Evolutionary conservation across 1,140 invertebrate species (phyloP).

Genomic region (Lepidostoma basale): DNA sequence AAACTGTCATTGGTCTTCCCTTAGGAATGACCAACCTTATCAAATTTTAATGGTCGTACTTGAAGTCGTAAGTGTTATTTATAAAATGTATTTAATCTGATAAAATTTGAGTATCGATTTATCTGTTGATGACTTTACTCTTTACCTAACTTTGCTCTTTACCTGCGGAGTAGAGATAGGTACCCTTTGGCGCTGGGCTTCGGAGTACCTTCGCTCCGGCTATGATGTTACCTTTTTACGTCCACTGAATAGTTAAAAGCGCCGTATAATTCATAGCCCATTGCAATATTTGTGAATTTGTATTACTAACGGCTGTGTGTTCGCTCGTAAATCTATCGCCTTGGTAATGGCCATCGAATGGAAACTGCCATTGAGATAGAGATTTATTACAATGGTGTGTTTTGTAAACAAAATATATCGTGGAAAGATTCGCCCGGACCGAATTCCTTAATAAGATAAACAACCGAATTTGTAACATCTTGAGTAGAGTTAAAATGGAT

Average conservation of each 20-base stretch:
- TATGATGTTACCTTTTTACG: conserved; percentile 20
- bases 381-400: conserved; percentile 44
- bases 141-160: no score
- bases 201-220: neutral
- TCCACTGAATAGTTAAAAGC: conserved; percentile 24
- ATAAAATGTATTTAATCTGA: no score
- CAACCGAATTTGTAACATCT: conserved; percentile 15
- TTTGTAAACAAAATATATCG: conserved; percentile 39
- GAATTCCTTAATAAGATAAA: conserved; percentile 22
- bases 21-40: no score
- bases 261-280: conserved; percentile 36
- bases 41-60: no score
- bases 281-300: conserved; percentile 30
- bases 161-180: no score
- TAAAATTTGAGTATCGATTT: no score
- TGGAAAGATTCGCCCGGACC: conserved; percentile 5
- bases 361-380: conserved; percentile 45
- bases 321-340: conserved; percentile 43
- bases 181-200: conserved; percentile 1
- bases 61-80: no score
- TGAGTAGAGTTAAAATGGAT: conserved; percentile 6
- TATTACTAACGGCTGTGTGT: conserved; percentile 35
- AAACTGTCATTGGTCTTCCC: no score
- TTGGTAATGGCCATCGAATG: conserved; percentile 45
- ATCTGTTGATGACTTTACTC: no score